Evolutionary conservation across 2,888 invertebrate genomes (phyloP), one percentile per base, ranked within the genome.

Genomic region (Drymonia ruficornis): DNA sequence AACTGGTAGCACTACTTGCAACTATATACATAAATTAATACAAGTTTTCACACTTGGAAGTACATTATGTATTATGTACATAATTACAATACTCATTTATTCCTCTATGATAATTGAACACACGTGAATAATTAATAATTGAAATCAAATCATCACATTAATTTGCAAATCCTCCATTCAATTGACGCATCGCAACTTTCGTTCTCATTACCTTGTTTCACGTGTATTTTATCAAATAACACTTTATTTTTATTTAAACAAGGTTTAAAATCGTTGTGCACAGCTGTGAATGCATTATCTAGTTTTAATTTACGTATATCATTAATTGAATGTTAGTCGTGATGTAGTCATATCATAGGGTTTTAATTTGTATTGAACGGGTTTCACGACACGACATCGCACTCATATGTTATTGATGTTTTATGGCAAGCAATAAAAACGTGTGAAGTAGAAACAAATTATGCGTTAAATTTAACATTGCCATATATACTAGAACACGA

Each of bases 131-230:
- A 67, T 63, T 59, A 61, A 57, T 59, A 71, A 62, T 23, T 7
- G 23, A 7, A 23, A 23, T 71, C 75, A 55, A 67, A 65, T 71
- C 61, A 59, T 63, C 61, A 61, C 68, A 72, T 81, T 72, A 72
- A 81, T 79, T 82, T 82, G 79, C 80, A 76, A 82, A 84, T 83
- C 73, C 65, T 71, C 72, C 68, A 65, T 69, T 70, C 78, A 65
- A 76, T 81, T 72, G 78, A 74, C 72, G 72, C 75, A 67, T 78
- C 74, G 75, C 76, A 74, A 84, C 86, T 86, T 88, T 86, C 84
- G 70, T 81, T 86, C 75, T 84, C 78, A 72, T 77, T 72, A 70
- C 52, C 52, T 53, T 68, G 56, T 55, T 34, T 49, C 4, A n/a
- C 9, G 31, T 31, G 3, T 11, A 31, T 31, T 57, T 50, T 36